Base-by-base conservation (phyloP, 2,113 vertebrate species). In the Tamias sibiricus region DNA sequence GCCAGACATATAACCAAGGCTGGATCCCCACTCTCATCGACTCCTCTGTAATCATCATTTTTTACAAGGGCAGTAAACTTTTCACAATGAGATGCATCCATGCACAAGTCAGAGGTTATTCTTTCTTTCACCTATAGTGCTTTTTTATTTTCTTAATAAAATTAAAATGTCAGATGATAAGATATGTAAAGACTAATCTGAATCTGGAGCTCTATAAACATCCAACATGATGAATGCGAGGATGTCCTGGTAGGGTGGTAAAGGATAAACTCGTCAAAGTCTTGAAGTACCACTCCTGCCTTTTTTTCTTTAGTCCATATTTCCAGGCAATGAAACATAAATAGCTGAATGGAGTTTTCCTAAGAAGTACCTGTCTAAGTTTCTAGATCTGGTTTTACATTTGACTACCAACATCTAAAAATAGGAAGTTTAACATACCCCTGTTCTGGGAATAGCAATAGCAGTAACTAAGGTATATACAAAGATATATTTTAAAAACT, bases 371-470 rank as follows among this genome's bases (percentile, higher is more conserved):
- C 12, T 90, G 94, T 91, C 22, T 4, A n/a, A 85, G 68, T 49
- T 75, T 95, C 54, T 12, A 59, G 62, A 92, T 4, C 68, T 95
- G 35, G 77, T 52, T 94, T 94, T 96, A 71, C 20, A 74, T 59
- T 90, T 86, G 75, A 52, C 49, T 16, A 52, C 49, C 49, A 16
- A 52, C 49, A 52, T 52, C 16, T 90, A 90, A 68, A 71, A 95
- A 82, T n/a, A 76, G 26, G 32, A 72, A 90, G 79, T 72, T 74
- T 68, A 74, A 85, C 47, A 89, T 75, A 74, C 26, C 42, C 77
- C 47, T 83, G 10, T 90, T 87, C 87, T 72, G 59, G 52, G 92
- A 88, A 68, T 84, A n/a, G n/a, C n/a, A n/a, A n/a, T n/a, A n/a
- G n/a, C n/a, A n/a, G n/a, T n/a, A n/a, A n/a, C n/a, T n/a, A n/a